A percentile compares a stretch with the other conserved stretches of the same genome.
Evolutionary conservation across 2,888 invertebrate genomes (phyloP).

Genomic region (Amphipyra tragopoginis): DNA sequence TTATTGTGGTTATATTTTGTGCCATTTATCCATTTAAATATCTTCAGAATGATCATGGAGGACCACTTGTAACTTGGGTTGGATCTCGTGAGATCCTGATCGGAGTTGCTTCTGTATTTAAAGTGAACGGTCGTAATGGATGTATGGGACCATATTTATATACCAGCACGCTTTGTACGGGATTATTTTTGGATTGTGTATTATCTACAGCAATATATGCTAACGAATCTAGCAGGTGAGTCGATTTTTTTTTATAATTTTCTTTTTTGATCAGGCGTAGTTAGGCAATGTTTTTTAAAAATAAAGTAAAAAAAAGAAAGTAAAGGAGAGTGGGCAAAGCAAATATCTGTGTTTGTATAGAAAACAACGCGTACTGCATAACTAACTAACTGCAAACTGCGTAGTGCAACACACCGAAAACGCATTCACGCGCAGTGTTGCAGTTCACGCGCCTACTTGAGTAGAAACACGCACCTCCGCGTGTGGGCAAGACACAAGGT

Average conservation of each 20-base stretch:
- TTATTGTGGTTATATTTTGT: too few relatives aligned
- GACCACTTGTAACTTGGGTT: conserved; percentile 72
- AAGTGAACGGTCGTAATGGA: conserved; percentile 41
- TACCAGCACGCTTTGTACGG: conserved; percentile 73
- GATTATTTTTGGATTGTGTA: conserved; percentile 70
- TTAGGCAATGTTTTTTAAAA: neutral
- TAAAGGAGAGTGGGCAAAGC: too few relatives aligned
- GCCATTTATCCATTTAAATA: too few relatives aligned
- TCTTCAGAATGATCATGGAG: conserved; percentile 76
- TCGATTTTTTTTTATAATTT: neutral
- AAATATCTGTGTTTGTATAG: too few relatives aligned
- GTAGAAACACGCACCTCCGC: too few relatives aligned
- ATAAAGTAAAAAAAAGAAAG: too few relatives aligned
- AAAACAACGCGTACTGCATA: too few relatives aligned
- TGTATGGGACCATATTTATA: conserved; percentile 73
- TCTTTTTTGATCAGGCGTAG: neutral
- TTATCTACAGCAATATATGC: conserved; percentile 30
- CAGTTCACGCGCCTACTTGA: too few relatives aligned
- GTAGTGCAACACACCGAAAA: too few relatives aligned
- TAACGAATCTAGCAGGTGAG: conserved; percentile 23
- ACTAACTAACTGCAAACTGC: too few relatives aligned
- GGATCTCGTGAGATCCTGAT: conserved; percentile 65
- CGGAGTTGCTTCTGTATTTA: conserved; percentile 74
- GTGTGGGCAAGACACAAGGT: too few relatives aligned
- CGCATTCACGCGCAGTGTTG: too few relatives aligned